Conservation (phyloP, 2,113 vertebrate species). For the Oryzias javanicus region DNA sequence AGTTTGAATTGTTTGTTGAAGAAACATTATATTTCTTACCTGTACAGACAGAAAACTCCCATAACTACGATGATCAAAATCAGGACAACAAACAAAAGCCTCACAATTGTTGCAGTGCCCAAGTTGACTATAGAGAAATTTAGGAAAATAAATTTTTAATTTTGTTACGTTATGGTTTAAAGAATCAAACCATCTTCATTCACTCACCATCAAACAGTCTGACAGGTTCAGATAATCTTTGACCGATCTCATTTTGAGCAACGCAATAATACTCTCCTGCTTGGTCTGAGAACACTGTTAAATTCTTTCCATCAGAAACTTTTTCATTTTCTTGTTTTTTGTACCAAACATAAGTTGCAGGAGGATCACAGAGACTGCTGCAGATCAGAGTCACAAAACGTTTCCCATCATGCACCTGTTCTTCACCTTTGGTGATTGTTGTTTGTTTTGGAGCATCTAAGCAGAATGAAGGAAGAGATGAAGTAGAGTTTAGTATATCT, state of each 20-base stretch:
- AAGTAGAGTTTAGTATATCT: background rate
- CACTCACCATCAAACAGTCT: conserved; percentile 48
- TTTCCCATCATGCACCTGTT: fast-evolving
- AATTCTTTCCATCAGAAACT: background rate
- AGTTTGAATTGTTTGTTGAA: background rate
- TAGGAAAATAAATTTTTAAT: too few species aligned
- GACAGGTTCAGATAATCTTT: conserved; percentile 17
- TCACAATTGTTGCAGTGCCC: too few species aligned
- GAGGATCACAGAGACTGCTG: conserved; percentile 45
- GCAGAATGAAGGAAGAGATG: background rate
- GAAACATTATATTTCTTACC: background rate
- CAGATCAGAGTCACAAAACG: conserved; percentile 53
- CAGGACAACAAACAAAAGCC: too few species aligned
- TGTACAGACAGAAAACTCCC: too few species aligned
- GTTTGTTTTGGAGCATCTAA: conserved; percentile 59
- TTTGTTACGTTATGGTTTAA: too few species aligned
- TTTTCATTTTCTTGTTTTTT: fast-evolving
- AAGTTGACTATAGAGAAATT: too few species aligned
- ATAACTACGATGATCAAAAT: too few species aligned
- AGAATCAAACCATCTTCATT: background rate
- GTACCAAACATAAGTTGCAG: conserved; percentile 45
- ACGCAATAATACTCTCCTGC: conserved; percentile 64
- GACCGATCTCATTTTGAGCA: conserved; percentile 26
- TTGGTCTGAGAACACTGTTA: conserved; percentile 42
- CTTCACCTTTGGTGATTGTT: too few species aligned